These are phyloP conservation scores for Lagenorhynchus albirostris DNA, from an alignment of 2,113 vertebrate species.

Conservation along the genomic window DNA sequence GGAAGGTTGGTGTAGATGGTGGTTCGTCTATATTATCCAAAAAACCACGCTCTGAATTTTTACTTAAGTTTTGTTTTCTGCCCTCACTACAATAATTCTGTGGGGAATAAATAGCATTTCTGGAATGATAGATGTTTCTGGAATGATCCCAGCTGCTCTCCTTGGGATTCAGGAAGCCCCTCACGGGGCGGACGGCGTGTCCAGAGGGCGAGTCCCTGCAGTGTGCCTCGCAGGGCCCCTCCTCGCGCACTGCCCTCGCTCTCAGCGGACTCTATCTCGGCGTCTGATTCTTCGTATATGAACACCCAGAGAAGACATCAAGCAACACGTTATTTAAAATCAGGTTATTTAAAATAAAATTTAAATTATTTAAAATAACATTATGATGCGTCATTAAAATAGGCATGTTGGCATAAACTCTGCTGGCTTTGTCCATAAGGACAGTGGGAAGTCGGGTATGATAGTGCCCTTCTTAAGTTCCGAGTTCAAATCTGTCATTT, in stretches of 20 bases:
- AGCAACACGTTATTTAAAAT: background rate
- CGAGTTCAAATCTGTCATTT: background rate
- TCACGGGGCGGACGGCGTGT: background rate
- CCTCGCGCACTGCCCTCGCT: background rate
- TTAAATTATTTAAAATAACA: no score
- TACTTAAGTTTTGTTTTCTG: background rate
- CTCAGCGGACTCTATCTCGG: background rate
- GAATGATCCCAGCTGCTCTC: background rate
- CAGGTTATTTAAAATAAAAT: no score
- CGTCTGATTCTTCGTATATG: background rate
- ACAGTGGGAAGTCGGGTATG: background rate
- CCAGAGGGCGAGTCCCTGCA: rapidly evolving
- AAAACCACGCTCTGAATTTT: background rate
- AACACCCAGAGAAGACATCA: background rate
- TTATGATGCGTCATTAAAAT: rapidly evolving
- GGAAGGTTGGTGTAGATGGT: background rate
- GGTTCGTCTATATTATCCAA: background rate
- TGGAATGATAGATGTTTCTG: background rate
- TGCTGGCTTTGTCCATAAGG: background rate
- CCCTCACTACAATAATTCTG: no score
- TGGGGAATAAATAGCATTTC: background rate
- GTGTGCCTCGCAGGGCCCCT: background rate
- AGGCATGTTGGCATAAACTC: background rate
- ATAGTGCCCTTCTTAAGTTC: background rate
- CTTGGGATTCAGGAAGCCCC: background rate